phyloP scores from a whole-genome alignment of 2,797 vertebrate species.

The Fistularia commersonii region DNA sequence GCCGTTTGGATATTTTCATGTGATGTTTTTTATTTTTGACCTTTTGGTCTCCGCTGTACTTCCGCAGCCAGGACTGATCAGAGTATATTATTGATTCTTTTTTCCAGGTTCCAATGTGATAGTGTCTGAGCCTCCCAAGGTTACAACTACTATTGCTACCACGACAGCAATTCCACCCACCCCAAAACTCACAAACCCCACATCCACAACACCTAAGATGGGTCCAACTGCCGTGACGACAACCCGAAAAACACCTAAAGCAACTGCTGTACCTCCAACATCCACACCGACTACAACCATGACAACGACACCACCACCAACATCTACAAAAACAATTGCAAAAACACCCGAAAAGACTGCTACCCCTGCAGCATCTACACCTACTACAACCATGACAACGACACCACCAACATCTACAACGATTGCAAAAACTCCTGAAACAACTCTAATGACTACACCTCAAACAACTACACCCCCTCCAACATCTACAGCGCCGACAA shows the following conservation, averaged over 20 bases:
- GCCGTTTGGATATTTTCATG: too few relatives aligned
- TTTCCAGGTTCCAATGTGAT: background rate
- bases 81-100: constrained; percentile 11
- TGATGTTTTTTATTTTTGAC: too few relatives aligned
- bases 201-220: background rate
- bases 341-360: background rate
- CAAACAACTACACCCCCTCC: background rate
- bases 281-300: constrained; percentile 6
- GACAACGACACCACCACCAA: background rate
- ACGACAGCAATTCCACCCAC: background rate
- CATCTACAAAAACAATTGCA: accelerated
- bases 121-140: accelerated
- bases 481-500: background rate
- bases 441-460: background rate
- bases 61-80: background rate
- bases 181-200: background rate
- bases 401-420: background rate
- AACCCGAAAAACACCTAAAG: background rate
- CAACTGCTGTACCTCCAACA: background rate
- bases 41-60: too few relatives aligned
- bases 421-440: background rate
- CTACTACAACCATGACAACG: background rate
- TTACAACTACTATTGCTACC: background rate
- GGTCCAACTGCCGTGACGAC: background rate
- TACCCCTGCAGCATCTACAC: background rate